Percentiles rank a stretch among this genome's conserved stretches.
These are phyloP conservation scores for Emydoidea blandingii DNA, from an alignment of 2,797 vertebrate genomes.

Conservation along the genomic window DNA sequence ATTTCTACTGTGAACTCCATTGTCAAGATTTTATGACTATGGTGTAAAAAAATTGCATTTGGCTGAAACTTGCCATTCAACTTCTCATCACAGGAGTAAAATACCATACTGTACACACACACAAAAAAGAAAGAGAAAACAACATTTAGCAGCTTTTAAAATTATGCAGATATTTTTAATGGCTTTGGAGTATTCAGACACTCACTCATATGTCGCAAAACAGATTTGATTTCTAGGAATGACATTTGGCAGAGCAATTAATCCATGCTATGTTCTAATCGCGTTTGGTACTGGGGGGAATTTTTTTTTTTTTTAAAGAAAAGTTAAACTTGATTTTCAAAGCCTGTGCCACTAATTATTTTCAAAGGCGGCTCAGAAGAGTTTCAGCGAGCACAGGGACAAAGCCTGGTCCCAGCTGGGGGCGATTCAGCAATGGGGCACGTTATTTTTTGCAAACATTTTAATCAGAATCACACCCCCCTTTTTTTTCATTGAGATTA, in stretches of 20 bases:
- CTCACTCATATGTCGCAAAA: constrained; percentile 82
- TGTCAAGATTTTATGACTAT: constrained; percentile 77
- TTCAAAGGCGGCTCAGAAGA: constrained; percentile 69
- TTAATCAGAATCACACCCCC: constrained; percentile 16
- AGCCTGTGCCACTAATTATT: constrained; percentile 73
- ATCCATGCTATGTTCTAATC: constrained; percentile 81
- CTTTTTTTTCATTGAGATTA: constrained; percentile 5
- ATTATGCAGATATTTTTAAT: constrained; percentile 83
- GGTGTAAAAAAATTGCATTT: constrained; percentile 56
- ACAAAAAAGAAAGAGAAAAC: constrained; percentile 61
- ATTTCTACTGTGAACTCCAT: constrained; percentile 76
- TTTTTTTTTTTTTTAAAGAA: not conserved
- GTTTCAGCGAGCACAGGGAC: constrained; percentile 61
- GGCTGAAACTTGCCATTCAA: constrained; percentile 79
- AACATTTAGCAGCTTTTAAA: constrained; percentile 82
- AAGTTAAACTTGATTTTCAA: constrained; percentile 73
- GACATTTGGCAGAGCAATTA: constrained; percentile 82
- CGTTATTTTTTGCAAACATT: not conserved
- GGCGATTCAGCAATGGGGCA: not conserved
- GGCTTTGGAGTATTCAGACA: constrained; percentile 81
- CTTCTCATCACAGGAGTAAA: constrained; percentile 74
- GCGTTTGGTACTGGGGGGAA: constrained; percentile 70
- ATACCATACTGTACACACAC: constrained; percentile 74
- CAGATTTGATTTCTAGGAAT: constrained; percentile 82
- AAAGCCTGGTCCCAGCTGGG: constrained; percentile 46